Evolutionary conservation across 30 jellyfish, hydroid and myxozoan species (phyloP), one percentile per base, ranked within the genome.

Genomic region (Cassiopea xamachana): DNA sequence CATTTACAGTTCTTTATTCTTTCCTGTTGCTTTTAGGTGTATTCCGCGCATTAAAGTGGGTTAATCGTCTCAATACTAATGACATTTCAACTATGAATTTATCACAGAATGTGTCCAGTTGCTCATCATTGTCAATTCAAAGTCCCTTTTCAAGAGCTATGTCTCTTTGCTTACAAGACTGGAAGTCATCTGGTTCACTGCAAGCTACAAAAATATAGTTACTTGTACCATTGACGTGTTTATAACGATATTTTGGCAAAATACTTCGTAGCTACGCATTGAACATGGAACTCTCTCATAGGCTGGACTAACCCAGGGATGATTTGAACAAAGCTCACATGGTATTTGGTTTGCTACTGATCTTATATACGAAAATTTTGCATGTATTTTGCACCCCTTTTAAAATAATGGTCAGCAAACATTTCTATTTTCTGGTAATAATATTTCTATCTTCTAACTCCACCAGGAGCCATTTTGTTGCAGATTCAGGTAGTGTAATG

Each of bases 1-100:
- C n/a, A n/a, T n/a, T n/a, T n/a, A n/a, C n/a, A n/a, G n/a, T n/a
- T 76, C 85, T 76, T 71, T 44, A 44, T 76, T 72, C 85, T 45
- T 76, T 76, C 47, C 47, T 19, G 46, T 72, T 76, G 46, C 47
- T 76, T 72, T 76, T 49, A 76, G 44, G 46, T 72, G 8, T 2
- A 6, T 76, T 45, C 85, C 46, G 27, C 47, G 71, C 85, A 76
- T 76, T 71, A 43, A 44, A 44, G 46, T 45, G 12, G 47, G 85
- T 45, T 76, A n/a, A n/a, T n/a, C n/a, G n/a, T 73, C 47, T 76
- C 47, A 76, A 44, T 71, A 46, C 85, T 44, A 76, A 72, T 71
- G 6, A 72, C 47, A 44, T 76, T 2, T 76, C 85, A 76, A 76
- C 85, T 44, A 76, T 76, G 71, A 2, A 76, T 72, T 76, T 76